Evolutionary conservation across 2,113 vertebrate species (phyloP), one percentile per base, ranked within the genome.

Genomic region (Drymodes brunneopygia): DNA sequence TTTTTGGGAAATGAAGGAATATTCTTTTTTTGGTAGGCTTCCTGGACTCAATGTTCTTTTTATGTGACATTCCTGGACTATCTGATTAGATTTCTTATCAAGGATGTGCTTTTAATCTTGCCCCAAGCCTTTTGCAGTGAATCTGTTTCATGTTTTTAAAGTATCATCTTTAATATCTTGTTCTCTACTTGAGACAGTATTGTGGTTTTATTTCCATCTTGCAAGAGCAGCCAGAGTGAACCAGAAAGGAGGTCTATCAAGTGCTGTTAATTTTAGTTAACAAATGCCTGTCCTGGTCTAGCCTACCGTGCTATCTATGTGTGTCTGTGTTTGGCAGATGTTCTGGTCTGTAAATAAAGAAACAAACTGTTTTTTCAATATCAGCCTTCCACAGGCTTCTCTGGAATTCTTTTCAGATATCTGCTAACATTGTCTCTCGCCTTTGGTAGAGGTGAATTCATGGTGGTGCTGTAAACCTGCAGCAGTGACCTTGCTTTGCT

Each of bases 61-160:
- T 22, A 25, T 86, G 18, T 72, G 54, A 22, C 27, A 95, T 72
- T 91, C 8, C 31, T 57, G 45, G 22, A 48, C 9, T 58, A 9
- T 81, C 40, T 74, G 50, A 15, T 56, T 47, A 57, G 19, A 51
- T 91, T 92, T 86, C 27, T 86, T 86, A 53, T 77, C 48, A 67
- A 69, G n/a, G 19, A 35, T 51, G 7, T 80, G n/a, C 17, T 79
- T 90, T 71, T 54, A 54, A 58, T 54, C 44, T 82, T 77, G 16
- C 31, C 15, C 8, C 4, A 64, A 75, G 53, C 6, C 12, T 80
- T 80, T 75, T 83, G 21, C 16, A 33, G 19, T 86, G 20, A 38
- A 72, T 51, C 28, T 70, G 5, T 53, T 89, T 75, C 28, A 31
- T 4, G 2, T 64, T 60, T 78, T 67, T 81, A 3, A 56, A 82